These are phyloP conservation scores for Vanessa cardui DNA, from an alignment of 2,888 invertebrate species.

Conservation along the genomic window DNA sequence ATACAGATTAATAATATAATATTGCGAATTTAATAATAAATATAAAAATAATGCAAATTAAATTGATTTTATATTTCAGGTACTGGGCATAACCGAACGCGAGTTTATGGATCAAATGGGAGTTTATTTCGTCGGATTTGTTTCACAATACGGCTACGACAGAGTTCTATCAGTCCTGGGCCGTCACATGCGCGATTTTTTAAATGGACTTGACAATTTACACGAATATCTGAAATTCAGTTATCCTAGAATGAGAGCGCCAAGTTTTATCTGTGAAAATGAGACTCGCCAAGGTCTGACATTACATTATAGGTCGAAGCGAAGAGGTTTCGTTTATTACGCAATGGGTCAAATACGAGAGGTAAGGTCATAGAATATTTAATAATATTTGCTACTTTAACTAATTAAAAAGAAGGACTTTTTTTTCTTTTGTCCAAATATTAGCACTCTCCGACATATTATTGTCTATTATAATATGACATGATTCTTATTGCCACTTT, in stretches of 20 bases:
- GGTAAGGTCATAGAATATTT: conserved; percentile 64
- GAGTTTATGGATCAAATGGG: conserved; percentile 98
- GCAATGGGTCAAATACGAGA: conserved; percentile 98
- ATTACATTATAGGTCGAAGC: conserved; percentile 95
- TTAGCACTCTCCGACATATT: too few species aligned
- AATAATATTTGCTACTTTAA: too few species aligned
- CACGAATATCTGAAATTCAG: conserved; percentile 99
- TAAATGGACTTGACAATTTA: conserved; percentile 97
- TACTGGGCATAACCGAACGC: conserved; percentile 92
- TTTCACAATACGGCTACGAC: conserved; percentile 97
- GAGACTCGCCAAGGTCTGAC: conserved; percentile 96
- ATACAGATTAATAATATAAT: not conserved
- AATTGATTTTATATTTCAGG: conserved; percentile 77
- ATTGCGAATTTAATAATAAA: not conserved
- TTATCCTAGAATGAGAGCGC: conserved; percentile 94
- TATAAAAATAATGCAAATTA: not conserved
- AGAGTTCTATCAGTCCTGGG: conserved; percentile 94
- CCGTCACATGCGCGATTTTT: conserved; percentile 96
- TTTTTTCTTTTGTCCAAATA: too few species aligned
- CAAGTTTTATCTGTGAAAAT: conserved; percentile 98
- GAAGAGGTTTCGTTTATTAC: conserved; percentile 97
- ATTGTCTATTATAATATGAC: too few species aligned
- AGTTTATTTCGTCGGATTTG: conserved; percentile 95
- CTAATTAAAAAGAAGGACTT: too few species aligned
- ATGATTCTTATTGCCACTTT: too few species aligned